Evolutionary conservation across 2,888 invertebrate species (phyloP).

Genomic region (Odontocerum albicorne): DNA sequence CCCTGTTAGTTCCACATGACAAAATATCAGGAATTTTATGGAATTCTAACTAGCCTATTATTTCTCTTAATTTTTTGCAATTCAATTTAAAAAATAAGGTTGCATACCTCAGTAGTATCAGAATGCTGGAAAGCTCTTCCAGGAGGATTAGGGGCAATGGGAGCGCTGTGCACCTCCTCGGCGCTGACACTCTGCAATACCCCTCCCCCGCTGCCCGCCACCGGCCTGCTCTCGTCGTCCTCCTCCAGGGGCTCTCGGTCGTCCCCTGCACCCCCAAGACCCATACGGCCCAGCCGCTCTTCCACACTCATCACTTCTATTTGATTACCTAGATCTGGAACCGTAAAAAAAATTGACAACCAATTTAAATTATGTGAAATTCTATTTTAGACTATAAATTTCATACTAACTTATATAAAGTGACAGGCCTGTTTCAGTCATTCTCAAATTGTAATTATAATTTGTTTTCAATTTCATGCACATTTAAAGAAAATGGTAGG

Average conservation of each 20-base stretch:
- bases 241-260: constrained; percentile 10
- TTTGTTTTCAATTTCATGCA: too few species aligned
- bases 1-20: too few species aligned
- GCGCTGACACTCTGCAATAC: constrained; percentile 51
- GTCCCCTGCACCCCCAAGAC: constrained; percentile 42
- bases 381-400: too few species aligned
- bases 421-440: too few species aligned
- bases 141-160: constrained; percentile 46
- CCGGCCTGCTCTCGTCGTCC: constrained; percentile 43
- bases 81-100: not conserved
- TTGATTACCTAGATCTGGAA: constrained; percentile 54
- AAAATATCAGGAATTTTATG: too few species aligned
- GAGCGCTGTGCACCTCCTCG: constrained; percentile 54
- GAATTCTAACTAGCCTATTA: too few species aligned
- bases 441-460: too few species aligned
- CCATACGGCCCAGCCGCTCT: constrained; percentile 25
- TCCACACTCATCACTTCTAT: constrained; percentile 52
- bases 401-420: too few species aligned
- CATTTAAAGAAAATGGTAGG: too few species aligned
- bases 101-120: constrained; percentile 41
- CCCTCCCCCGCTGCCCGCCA: constrained; percentile 47
- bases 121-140: constrained; percentile 39
- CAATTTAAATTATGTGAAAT: too few species aligned
- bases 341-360: too few species aligned
- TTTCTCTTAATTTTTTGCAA: too few species aligned